phyloP scores from a whole-genome alignment of 1,140 invertebrate genomes.

The Megalopta genalis region DNA sequence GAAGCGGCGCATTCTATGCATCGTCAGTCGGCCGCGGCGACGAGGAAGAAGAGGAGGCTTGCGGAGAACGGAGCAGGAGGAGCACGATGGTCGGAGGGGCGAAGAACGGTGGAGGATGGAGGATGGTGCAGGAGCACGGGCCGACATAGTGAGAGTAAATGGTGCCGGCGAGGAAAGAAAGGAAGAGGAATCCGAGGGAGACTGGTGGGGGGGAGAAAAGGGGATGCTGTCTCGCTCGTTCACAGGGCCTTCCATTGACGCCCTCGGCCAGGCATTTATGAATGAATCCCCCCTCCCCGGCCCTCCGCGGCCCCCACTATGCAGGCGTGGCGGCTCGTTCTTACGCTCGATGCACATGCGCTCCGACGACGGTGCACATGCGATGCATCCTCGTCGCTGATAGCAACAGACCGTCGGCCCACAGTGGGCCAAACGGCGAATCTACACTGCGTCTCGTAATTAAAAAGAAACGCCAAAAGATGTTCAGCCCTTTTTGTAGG shows the following conservation, averaged over 20 bases:
- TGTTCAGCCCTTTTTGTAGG: too few relatives aligned
- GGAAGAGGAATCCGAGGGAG: constrained; percentile 33
- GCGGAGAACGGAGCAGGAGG: too few relatives aligned
- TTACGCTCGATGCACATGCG: constrained; percentile 33
- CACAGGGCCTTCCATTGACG: constrained; percentile 76
- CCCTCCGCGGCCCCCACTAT: neutral
- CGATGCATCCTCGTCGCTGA: neutral
- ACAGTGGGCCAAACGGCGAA: too few relatives aligned
- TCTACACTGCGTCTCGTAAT: too few relatives aligned
- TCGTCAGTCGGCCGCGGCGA: neutral
- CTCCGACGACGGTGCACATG: neutral
- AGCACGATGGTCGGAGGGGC: too few relatives aligned
- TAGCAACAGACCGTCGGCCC: too few relatives aligned
- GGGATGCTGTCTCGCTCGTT: constrained; percentile 66
- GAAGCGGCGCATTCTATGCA: neutral
- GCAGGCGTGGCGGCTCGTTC: neutral
- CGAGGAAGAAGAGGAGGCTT: neutral
- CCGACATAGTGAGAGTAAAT: constrained; percentile 27
- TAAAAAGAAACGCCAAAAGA: too few relatives aligned
- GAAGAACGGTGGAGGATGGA: too few relatives aligned
- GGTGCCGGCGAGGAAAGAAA: constrained; percentile 43
- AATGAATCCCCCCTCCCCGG: constrained; percentile 66
- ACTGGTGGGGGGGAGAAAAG: constrained; percentile 23
- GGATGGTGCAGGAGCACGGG: too few relatives aligned
- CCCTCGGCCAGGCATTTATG: constrained; percentile 71